These are phyloP conservation scores for Urocitellus parryii DNA, from an alignment of 2,113 vertebrate genomes.

Conservation along the genomic window DNA sequence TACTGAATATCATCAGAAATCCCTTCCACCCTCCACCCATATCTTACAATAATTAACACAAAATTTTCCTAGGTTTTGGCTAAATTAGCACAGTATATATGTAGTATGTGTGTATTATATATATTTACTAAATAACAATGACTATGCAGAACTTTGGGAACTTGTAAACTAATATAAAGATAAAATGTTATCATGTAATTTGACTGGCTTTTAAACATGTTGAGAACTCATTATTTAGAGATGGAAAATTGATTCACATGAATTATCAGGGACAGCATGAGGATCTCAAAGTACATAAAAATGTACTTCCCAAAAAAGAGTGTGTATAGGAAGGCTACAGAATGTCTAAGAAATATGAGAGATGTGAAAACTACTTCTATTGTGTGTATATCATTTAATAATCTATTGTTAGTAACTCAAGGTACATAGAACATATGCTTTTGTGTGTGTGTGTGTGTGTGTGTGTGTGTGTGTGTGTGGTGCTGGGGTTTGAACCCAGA, in stretches of 20 bases:
- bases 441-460: too few species aligned
- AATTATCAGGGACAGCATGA: background rate
- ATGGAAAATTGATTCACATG: background rate
- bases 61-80: background rate
- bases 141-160: background rate
- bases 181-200: background rate
- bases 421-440: background rate
- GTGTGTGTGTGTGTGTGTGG: too few species aligned
- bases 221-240: background rate
- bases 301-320: background rate
- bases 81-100: background rate
- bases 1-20: conserved; percentile 36
- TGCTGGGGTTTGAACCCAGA: too few species aligned
- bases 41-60: background rate
- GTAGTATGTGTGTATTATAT: background rate
- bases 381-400: background rate
- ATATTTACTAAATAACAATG: conserved; percentile 38
- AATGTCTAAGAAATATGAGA: background rate
- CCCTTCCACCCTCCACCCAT: background rate
- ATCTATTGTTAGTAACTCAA: conserved; percentile 13
- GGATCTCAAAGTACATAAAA: background rate
- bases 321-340: background rate
- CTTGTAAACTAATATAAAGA: background rate
- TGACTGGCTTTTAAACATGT: background rate
- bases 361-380: background rate